A percentile compares a stretch with the other conserved stretches of the same genome.
These are phyloP conservation scores for Zhengitettix transpicula DNA, from an alignment of 2,888 invertebrate species.

Conservation along the genomic window DNA sequence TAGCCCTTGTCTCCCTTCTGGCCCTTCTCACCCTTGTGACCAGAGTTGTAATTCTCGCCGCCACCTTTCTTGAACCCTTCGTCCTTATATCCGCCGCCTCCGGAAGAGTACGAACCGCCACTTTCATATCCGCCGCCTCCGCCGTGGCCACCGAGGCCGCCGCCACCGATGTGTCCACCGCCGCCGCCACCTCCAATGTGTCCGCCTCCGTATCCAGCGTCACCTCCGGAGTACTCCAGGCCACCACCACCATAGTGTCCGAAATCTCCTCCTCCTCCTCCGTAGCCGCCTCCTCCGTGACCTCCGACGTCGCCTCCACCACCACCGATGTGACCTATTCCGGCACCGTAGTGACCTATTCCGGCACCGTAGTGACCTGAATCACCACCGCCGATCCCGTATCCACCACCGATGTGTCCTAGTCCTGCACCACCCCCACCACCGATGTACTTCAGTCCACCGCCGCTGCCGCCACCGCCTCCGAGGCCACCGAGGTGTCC, in stretches of 20 bases:
- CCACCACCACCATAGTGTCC: background rate
- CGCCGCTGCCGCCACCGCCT: background rate
- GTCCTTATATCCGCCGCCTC: conserved; percentile 24
- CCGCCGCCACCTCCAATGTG: background rate
- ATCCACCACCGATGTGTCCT: background rate
- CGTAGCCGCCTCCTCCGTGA: background rate
- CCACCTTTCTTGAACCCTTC: conserved; percentile 37
- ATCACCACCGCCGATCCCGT: background rate
- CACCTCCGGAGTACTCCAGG: background rate
- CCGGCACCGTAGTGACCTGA: background rate
- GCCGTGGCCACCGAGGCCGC: background rate
- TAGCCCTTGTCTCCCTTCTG: conserved; percentile 50
- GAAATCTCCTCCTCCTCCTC: background rate
- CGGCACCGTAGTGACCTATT: background rate
- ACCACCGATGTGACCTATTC: background rate
- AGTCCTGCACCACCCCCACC: background rate
- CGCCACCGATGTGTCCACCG: background rate
- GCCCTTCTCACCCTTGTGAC: conserved; percentile 46
- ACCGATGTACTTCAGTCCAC: background rate
- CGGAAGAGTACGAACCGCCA: background rate
- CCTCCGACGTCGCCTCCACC: background rate
- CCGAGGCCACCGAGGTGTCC: background rate
- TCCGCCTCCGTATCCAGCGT: background rate
- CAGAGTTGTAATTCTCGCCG: conserved; percentile 46
- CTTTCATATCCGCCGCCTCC: conserved; percentile 2